Evolutionary conservation across 2,113 vertebrate species (phyloP), one percentile per base, ranked within the genome.

Genomic region (Corythoichthys haematopterus): DNA sequence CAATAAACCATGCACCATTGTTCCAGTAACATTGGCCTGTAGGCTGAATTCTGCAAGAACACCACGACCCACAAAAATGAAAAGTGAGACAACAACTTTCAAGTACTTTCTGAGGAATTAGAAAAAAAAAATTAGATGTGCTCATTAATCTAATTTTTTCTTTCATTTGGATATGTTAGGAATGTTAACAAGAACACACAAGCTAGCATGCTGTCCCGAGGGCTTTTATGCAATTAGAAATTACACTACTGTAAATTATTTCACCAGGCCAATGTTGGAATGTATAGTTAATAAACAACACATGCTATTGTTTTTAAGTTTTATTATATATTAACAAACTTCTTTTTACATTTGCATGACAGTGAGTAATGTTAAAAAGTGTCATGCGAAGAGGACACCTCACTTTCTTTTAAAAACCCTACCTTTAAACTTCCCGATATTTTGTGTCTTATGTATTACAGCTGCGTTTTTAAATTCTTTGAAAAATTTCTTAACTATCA

Each of bases 1-100:
- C 83, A 80, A 82, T 76, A 80, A 82, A 86, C 76, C 85, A 76
- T 81, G 78, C 78, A 65, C 83, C 85, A 87, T 88, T 90, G 87
- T 88, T 86, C 80, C 63, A 55, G 74, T 38, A 51, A 74, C 77
- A 72, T 68, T 58, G 70, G 76, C 74, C 61, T 65, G 57, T 72
- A 73, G 52, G 58, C 80, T 51, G 68, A 57, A 56, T 70, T 74
- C 69, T 72, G 68, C 71, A 77, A 65, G 56, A 68, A 74, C 73
- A 53, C 63, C 65, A 66, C 67, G 40, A 33, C 45, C 53, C 63
- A 50, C 33, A 65, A 72, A 61, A 78, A 35, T 1, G 2, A 40
- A 8, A 38, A 64, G 56, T 28, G 37, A 8, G 14, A 43, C 8
- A 1, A 20, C 48, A 50, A 69, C 11, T 57, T 3, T 53, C 35